Evolutionary conservation across 64 coral and sea anemone genomes (phyloP), one percentile per base, ranked within the genome.

Genomic region (Montipora capricornis): DNA sequence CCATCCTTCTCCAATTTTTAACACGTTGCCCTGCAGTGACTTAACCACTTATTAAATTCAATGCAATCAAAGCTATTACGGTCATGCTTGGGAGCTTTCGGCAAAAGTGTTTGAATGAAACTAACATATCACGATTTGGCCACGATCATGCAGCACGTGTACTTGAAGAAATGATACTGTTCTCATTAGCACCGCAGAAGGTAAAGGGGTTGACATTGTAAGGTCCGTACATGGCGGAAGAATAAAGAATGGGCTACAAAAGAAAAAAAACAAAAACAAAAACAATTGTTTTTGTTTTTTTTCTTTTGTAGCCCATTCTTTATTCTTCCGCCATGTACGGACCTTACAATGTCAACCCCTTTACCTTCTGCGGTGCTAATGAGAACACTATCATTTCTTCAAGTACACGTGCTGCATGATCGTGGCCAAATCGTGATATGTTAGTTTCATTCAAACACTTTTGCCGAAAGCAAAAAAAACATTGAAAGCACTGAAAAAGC

Each of bases 81-180:
- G 10, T 19, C 11, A 7, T 68, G 45, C 10, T 84, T 62, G 10
- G 60, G 37, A 17, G 44, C 37, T 60, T 49, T 6, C 8, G 59
- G 81, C 14, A 19, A 7, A 46, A 47, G 0, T 8, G 13, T 47
- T 10, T 45, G 8, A 4, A 76, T 26, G 13, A 29, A 14, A 46
- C 22, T 0, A 37, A 37, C 5, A 26, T 26, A 11, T 8, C 12
- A 47, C 47, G 47, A 76, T 76, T 29, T 47, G 74, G 15, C 68
- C 14, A 12, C 44, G 81, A 68, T 84, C 49, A 19, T 60, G 12
- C 12, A 5, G 57, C 44, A 47, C 55, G 81, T 61, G 81, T 69
- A 84, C 81, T 60, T 84, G 81, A 49, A 84, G 60, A 68, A 47
- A 69, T 84, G 81, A 84, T 19, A 9, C 8, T 46, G 48, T 57